These are phyloP conservation scores for Mimas tiliae DNA, from an alignment of 2,888 invertebrate genomes.

Conservation along the genomic window DNA sequence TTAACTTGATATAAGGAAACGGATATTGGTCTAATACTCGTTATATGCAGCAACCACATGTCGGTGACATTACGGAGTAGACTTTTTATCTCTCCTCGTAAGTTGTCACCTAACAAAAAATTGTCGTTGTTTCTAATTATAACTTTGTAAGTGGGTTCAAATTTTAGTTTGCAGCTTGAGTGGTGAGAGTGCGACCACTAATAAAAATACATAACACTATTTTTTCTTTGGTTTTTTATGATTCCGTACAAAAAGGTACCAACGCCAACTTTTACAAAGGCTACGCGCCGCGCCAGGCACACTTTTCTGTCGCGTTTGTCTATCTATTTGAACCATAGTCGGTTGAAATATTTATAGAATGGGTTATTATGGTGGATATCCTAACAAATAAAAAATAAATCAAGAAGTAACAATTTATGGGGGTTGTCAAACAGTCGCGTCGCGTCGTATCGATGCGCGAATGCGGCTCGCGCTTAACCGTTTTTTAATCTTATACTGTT, in stretches of 20 bases:
- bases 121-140: not conserved
- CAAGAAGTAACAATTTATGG: too few species aligned
- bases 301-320: too few species aligned
- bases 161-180: not conserved
- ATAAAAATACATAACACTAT: not conserved
- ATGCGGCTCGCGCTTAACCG: too few species aligned
- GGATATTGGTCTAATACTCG: constrained; percentile 10
- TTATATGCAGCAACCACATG: constrained; percentile 5
- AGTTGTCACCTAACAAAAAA: constrained; percentile 1
- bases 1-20: constrained; percentile 9
- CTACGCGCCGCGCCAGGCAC: too few species aligned
- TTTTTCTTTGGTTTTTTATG: not conserved
- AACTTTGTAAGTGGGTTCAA: constrained; percentile 1
- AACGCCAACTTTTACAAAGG: too few species aligned
- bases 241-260: not conserved
- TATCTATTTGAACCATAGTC: too few species aligned
- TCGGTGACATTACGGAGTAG: not conserved
- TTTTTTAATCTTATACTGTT: too few species aligned
- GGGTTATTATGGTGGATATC: too few species aligned
- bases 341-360: too few species aligned
- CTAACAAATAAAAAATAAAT: too few species aligned
- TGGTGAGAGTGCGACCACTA: not conserved
- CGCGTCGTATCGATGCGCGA: too few species aligned
- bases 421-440: too few species aligned
- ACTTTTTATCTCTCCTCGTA: not conserved